phyloP scores from a whole-genome alignment of 2,797 vertebrate species.

The Okamejei kenojei region DNA sequence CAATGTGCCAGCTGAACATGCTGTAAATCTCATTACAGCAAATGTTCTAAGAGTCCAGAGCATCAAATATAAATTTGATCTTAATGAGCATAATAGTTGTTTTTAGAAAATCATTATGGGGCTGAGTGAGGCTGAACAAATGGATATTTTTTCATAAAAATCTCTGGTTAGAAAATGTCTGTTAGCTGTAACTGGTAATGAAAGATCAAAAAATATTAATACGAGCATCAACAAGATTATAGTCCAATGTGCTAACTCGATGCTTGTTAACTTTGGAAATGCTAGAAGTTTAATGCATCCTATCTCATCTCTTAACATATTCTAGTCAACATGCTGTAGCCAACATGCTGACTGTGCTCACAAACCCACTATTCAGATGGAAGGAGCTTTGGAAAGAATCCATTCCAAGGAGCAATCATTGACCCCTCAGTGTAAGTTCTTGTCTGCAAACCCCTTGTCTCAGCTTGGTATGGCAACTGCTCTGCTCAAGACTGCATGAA shows the following conservation, averaged over 20 bases:
- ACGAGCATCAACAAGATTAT: background rate
- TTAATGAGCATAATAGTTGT: background rate
- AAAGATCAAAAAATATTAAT: background rate
- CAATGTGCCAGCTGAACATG: background rate
- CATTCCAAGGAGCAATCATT: no score
- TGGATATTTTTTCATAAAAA: background rate
- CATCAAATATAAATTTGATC: background rate
- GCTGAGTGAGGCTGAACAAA: background rate
- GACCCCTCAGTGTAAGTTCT: no score
- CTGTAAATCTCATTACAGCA: background rate
- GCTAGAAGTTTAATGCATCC: background rate
- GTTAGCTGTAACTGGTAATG: background rate
- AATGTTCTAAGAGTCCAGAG: conserved; percentile 10
- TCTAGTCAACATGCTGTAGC: no score
- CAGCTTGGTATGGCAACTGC: no score
- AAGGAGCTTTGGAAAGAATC: no score
- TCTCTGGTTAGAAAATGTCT: background rate
- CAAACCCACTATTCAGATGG: no score
- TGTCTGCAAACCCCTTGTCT: no score
- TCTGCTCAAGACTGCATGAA: no score
- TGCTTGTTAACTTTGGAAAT: background rate
- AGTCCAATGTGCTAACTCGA: background rate
- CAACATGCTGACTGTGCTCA: no score
- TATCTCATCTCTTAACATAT: background rate
- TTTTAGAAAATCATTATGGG: background rate